Evolutionary conservation across 2,113 vertebrate species (phyloP).

Genomic region (Paraplagusia blochii): DNA sequence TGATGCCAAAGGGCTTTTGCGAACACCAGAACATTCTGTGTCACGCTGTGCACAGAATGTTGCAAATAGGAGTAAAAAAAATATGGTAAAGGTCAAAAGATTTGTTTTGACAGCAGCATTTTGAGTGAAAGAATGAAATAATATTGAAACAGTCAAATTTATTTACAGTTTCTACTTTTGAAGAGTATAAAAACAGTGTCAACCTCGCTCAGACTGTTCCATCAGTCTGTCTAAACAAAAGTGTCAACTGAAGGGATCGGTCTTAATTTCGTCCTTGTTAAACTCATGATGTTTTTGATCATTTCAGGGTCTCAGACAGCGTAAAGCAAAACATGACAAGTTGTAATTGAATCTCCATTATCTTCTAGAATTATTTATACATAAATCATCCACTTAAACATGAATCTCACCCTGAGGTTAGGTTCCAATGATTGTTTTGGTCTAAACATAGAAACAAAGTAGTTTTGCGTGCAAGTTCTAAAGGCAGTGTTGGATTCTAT

Average conservation of each 20-base stretch:
- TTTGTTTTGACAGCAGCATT: slow-evolving; percentile 43
- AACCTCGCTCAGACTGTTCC: slow-evolving; percentile 12
- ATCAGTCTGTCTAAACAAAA: slow-evolving; percentile 1
- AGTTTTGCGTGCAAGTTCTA: slow-evolving; percentile 35
- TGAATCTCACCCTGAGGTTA: slow-evolving; percentile 37
- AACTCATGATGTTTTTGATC: no score
- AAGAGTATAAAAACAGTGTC: slow-evolving; percentile 15
- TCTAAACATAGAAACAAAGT: slow-evolving; percentile 31
- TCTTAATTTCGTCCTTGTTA: not conserved
- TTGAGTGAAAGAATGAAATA: slow-evolving; percentile 4
- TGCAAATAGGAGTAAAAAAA: slow-evolving; percentile 18
- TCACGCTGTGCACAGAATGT: slow-evolving; percentile 16
- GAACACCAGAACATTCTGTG: not conserved
- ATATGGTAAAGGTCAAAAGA: slow-evolving; percentile 14
- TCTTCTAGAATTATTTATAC: not conserved
- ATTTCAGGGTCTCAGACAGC: no score
- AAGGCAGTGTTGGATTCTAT: no score
- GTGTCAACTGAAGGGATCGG: not conserved
- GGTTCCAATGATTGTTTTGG: slow-evolving; percentile 5
- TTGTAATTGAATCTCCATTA: no score
- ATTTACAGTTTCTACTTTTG: slow-evolving; percentile 27
- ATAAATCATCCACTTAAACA: slow-evolving; percentile 26
- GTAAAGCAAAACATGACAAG: no score
- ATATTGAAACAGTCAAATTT: slow-evolving; percentile 14
- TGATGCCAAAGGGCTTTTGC: no score